Evolutionary conservation across 2,888 invertebrate species (phyloP), one percentile per base, ranked within the genome.

Genomic region (Cecidostiba fungosa): DNA sequence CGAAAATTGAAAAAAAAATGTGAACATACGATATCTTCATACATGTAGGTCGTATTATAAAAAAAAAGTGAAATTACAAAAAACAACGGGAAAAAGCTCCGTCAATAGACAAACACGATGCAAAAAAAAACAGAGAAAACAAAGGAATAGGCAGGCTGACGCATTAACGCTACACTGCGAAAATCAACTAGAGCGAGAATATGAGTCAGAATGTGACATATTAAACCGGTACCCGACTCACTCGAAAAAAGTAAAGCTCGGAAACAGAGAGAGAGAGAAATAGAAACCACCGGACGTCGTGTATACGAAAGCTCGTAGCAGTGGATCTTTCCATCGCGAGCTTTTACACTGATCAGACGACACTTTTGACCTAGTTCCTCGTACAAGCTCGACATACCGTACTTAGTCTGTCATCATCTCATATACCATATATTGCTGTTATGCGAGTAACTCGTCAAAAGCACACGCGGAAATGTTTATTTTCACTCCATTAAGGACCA

Each of bases 271-370:
- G 47, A 66, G 23, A 36, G 36, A 19, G 6, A 36, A 10, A 54
- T 16, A 43, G 54, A 8, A 47, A 16, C 14, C 66, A 29, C 78
- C 26, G 23, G 50, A 16, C 36, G 19, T 39, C 50, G 3, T n/a
- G n/a, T n/a, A 3, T 19, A 54, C 19, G n/a, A 39, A 80, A 26
- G 36, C 23, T 50, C 36, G n/a, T 29, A 54, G n/a, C 47, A 47
- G 23, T 29, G 47, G 50, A 39, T 26, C 76, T 39, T 81, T 81
- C 43, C 8, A 36, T 29, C 73, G 36, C 32, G 43, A 84, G 83
- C 78, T 84, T 78, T 78, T 43, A 78, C 73, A 62, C 26, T 83
- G 83, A 84, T 84, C 78, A 84, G 78, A 78, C 39, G 78, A 77
- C 62, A 73, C 73, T 78, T 84, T 73, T 84, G 78, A 84, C 83